A percentile compares a stretch with the other conserved stretches of the same genome.
phyloP scores from a whole-genome alignment of 2,113 vertebrate species.

The Peromyscus polionotus region DNA sequence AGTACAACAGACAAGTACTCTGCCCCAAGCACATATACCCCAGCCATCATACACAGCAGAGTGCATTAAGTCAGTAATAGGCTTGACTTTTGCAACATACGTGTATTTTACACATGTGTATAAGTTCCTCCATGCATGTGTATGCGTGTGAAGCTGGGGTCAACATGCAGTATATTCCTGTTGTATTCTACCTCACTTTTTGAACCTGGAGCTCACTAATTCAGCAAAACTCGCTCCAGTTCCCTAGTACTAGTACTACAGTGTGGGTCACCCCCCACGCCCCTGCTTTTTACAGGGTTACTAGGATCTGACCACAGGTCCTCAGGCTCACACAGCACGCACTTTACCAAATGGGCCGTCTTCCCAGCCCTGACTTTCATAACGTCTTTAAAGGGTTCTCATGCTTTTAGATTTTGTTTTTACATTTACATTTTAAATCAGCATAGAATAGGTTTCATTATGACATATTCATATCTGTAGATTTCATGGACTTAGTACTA shows the following conservation, averaged over 20 bases:
- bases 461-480: background rate
- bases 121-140: background rate
- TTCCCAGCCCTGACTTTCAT: background rate
- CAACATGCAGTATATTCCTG: background rate
- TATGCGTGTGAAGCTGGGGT: background rate
- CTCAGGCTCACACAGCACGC: background rate
- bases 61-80: conserved; percentile 6
- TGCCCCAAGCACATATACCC: background rate
- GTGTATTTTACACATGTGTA: background rate
- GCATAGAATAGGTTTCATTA: background rate
- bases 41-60: background rate
- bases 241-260: background rate
- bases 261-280: background rate
- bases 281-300: background rate
- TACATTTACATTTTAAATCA: background rate
- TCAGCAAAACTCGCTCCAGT: background rate
- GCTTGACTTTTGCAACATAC: background rate
- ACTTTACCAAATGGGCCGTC: background rate
- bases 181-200: background rate
- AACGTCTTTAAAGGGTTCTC: conserved; percentile 16
- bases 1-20: background rate
- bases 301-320: background rate
- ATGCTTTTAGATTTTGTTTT: background rate
- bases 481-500: background rate
- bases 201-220: background rate